Percentiles rank a stretch among this genome's conserved stretches.
phyloP scores from a whole-genome alignment of 2,888 invertebrate species.

The Timema podura region DNA sequence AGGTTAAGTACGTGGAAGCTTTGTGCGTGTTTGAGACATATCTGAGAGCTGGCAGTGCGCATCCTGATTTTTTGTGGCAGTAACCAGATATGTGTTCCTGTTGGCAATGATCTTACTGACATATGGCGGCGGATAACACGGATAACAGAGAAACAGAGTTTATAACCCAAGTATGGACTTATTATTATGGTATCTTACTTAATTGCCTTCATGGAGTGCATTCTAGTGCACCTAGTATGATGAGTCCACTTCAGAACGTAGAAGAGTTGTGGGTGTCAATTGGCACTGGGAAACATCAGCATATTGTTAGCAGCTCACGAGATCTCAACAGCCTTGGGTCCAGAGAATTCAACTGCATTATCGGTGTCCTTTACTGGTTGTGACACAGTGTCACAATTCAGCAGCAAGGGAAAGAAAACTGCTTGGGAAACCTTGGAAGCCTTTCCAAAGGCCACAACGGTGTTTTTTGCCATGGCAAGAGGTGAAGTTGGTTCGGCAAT shows the following conservation, averaged over 20 bases:
- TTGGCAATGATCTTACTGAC: too few relatives aligned
- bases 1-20: too few relatives aligned
- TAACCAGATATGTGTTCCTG: too few relatives aligned
- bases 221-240: too few relatives aligned
- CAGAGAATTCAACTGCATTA: neutral
- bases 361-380: neutral
- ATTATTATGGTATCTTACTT: too few relatives aligned
- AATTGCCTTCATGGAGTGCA: too few relatives aligned
- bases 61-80: too few relatives aligned
- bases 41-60: too few relatives aligned
- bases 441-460: neutral
- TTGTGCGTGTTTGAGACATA: too few relatives aligned
- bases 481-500: neutral
- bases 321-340: constrained; percentile 10
- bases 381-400: constrained; percentile 8
- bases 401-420: neutral
- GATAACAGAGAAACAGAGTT: too few relatives aligned
- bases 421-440: neutral
- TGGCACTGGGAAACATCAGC: constrained; percentile 7
- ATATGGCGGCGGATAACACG: too few relatives aligned
- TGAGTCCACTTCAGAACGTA: constrained; percentile 5
- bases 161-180: too few relatives aligned
- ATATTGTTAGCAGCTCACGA: constrained; percentile 5
- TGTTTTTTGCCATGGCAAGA: neutral
- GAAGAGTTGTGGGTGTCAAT: constrained; percentile 8